phyloP scores from a whole-genome alignment of 2,888 invertebrate genomes.

The Liopterus haemorrhoidalis region DNA sequence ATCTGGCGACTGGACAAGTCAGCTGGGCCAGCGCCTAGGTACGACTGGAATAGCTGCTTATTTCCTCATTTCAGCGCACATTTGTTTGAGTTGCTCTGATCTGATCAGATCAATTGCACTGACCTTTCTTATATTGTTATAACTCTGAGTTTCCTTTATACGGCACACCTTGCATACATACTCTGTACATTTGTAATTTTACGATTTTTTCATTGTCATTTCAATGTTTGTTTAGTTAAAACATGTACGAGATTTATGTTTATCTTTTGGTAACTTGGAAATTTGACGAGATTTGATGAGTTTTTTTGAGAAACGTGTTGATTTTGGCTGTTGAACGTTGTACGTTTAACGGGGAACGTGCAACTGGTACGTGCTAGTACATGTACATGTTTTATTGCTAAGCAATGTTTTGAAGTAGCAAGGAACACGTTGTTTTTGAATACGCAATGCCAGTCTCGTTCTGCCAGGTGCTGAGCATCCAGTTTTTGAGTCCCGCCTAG shows the following conservation, averaged over 20 bases:
- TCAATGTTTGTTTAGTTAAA: slow-evolving; percentile 37
- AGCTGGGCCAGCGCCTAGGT: slow-evolving; percentile 35
- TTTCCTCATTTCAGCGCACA: slow-evolving; percentile 64
- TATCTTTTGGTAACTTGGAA: slow-evolving; percentile 2
- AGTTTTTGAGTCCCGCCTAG: slow-evolving; percentile 37
- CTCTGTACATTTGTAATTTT: slow-evolving; percentile 28
- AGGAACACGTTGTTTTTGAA: slow-evolving; percentile 44
- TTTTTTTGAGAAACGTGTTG: background rate
- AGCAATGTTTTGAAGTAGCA: slow-evolving; percentile 39
- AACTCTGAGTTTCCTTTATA: slow-evolving; percentile 56
- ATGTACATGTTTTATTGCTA: slow-evolving; percentile 16
- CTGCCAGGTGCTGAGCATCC: slow-evolving; percentile 42
- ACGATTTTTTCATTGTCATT: slow-evolving; percentile 47
- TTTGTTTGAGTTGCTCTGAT: slow-evolving; percentile 63
- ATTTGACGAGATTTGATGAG: background rate
- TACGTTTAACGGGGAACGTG: background rate
- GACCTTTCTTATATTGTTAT: slow-evolving; percentile 43
- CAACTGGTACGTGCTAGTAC: background rate
- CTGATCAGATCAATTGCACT: slow-evolving; percentile 45
- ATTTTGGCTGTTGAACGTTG: background rate
- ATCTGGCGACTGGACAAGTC: slow-evolving; percentile 10
- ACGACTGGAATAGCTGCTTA: slow-evolving; percentile 52
- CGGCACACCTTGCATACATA: slow-evolving; percentile 52
- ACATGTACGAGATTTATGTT: slow-evolving; percentile 13
- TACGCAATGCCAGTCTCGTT: slow-evolving; percentile 28